These are phyloP conservation scores for Helleia helle DNA, from an alignment of 2,888 invertebrate genomes.

Conservation along the genomic window DNA sequence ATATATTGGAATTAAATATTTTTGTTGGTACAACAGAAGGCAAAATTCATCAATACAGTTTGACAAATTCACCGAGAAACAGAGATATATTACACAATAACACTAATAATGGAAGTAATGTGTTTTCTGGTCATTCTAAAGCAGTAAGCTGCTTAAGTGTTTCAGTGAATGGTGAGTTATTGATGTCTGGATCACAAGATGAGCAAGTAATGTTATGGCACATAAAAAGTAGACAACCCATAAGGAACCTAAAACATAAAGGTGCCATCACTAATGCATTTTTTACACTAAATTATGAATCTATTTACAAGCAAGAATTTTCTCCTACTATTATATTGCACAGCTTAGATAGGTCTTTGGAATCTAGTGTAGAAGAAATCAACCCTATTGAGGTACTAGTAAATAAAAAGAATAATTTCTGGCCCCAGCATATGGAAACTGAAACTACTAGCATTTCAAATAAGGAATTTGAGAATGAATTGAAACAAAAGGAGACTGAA, in stretches of 20 bases:
- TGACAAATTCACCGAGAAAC: constrained; percentile 79
- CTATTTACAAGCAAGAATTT: constrained; percentile 75
- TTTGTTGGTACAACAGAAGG: constrained; percentile 85
- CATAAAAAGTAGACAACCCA: constrained; percentile 81
- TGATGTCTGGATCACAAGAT: constrained; percentile 86
- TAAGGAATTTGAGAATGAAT: constrained; percentile 35
- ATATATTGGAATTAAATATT: constrained; percentile 79
- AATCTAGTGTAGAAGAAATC: constrained; percentile 58
- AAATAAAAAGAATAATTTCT: constrained; percentile 52
- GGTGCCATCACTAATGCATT: constrained; percentile 83
- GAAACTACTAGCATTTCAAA: constrained; percentile 21
- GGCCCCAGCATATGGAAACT: constrained; percentile 33
- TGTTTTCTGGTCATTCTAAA: constrained; percentile 80
- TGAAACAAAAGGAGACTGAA: constrained; percentile 36
- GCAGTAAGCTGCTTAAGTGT: constrained; percentile 81
- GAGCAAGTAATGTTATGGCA: constrained; percentile 87
- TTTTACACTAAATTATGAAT: constrained; percentile 74
- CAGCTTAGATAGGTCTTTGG: constrained; percentile 77
- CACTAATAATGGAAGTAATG: constrained; percentile 58
- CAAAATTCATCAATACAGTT: constrained; percentile 77
- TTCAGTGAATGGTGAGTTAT: constrained; percentile 79
- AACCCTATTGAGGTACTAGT: constrained; percentile 56
- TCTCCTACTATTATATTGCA: constrained; percentile 72
- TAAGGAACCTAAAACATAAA: constrained; percentile 80
- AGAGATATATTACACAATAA: constrained; percentile 78